Base-by-base conservation (phyloP, 2,113 vertebrate genomes). In the Bostrychus sinensis region DNA sequence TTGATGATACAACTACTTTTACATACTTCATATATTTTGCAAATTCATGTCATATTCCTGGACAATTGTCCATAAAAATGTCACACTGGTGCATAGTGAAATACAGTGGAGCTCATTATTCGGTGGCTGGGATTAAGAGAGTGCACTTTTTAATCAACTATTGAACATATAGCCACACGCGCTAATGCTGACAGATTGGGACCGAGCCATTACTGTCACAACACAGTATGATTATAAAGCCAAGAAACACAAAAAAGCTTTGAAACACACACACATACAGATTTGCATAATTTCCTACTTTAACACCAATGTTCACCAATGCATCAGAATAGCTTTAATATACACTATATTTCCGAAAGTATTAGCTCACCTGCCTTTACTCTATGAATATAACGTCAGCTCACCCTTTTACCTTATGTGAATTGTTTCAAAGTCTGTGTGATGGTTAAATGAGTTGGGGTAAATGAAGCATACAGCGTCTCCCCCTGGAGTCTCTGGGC, bases 71-170 rank as follows among this genome's bases (percentile, higher is more conserved):
- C 46, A 50, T 26, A 50, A 48, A 48, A 26, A 26, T 6, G 46
- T 50, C 23, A 25, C 12, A 50, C 46, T 26, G 22, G 22, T 26
- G 13, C 6, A 19, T 10, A 12, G 7, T 34, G 30, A 80, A 72
- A 74, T 59, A 56, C 71, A 69, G 39, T 11, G 72, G 36, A 63
- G 41, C 50, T 69, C 72, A 80, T 80, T 73, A 66, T 72, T 66
- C 60, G 54, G 61, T 69, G 70, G 80, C 72, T 72, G 39, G 66
- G 77, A 72, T 66, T 75, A 77, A 69, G 82, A 42, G 58, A 78
- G 71, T 81, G 76, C 60, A 56, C 77, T 71, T 77, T 12, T 77
- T 78, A 84, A 82, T 19, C 66, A 82, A 80, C 86, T 86, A 78
- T 83, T 81, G 73, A 83, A 84, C 78, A 75, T 80, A 63, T 64